Base-by-base conservation (phyloP, 2,797 vertebrate species). In the Vireo griseus region DNA sequence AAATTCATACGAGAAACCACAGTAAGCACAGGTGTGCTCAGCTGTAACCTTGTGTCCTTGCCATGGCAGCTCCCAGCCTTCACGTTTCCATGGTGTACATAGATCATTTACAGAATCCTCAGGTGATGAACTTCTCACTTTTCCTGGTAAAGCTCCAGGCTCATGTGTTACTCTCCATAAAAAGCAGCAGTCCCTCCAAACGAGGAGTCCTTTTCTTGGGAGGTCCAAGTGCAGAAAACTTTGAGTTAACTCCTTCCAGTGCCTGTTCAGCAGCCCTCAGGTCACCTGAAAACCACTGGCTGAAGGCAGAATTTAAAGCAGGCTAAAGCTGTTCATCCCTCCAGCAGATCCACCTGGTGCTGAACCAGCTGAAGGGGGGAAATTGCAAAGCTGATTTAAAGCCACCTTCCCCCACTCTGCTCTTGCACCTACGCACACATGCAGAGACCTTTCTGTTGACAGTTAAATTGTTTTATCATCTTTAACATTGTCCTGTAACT, bases 281-380 rank as follows among this genome's bases (percentile, higher is more conserved):
- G 5, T 65, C 76, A 84, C 54, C 76, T 45, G 39, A 65, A 76
- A 75, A 22, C 22, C 28, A 6, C 0, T 37, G 73, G 61, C 87
- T 83, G 82, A 50, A 90, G 47, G 78, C 50, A 62, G 39, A 54
- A 72, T 44, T 84, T 81, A 62, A 81, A 87, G 39, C 69, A 62
- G 65, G 22, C 45, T 88, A 72, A 95, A 86, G 79, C 93, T 81
- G 33, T 21, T 90, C 88, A 93, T 94, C 66, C 76, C 54, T 83
- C 6, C 68, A 55, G 73, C 78, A 86, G 35, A 90, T 92, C 69
- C 68, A 86, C n/a, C 68, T 51, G 31, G 8, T 81, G 84, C 66
- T 31, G 58, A 93, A 76, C 37, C 73, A 89, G 73, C 58, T 75
- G 55, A 72, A 80, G 28, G 28, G 50, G 31, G 39, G 48, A 86